Evolutionary conservation across 1,140 invertebrate species (phyloP).

Genomic region (Drosophila prosaltans): DNA sequence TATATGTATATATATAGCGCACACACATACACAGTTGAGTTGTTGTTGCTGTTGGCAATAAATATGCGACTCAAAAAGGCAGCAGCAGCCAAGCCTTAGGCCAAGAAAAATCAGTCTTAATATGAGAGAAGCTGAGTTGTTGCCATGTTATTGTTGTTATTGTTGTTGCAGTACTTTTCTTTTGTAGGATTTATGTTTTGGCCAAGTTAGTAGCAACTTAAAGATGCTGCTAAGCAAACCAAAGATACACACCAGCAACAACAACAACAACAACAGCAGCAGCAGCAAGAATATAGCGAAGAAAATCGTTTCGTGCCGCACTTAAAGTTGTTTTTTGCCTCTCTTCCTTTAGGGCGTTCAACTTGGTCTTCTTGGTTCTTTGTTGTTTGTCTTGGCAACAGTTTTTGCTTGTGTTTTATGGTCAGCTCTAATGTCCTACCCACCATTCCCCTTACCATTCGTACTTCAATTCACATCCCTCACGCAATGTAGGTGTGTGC

Average conservation of each 20-base stretch:
- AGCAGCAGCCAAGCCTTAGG: conserved; percentile 56
- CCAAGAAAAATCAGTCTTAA: conserved; percentile 75
- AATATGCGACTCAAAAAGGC: conserved; percentile 80
- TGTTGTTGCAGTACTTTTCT: conserved; percentile 25
- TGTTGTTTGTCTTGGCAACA: conserved; percentile 68
- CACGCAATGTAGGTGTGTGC: conserved; percentile 15
- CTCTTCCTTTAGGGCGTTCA: conserved; percentile 59
- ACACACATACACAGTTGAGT: conserved; percentile 31
- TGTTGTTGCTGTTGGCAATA: conserved; percentile 66
- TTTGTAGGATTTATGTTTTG: conserved; percentile 75
- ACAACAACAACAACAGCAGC: neutral
- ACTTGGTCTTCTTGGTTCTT: conserved; percentile 52
- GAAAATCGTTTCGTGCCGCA: conserved; percentile 42
- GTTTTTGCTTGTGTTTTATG: conserved; percentile 79
- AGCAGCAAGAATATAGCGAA: neutral
- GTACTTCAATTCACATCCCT: neutral
- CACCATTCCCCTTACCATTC: neutral
- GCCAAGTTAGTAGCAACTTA: conserved; percentile 59
- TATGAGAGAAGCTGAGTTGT: conserved; percentile 43
- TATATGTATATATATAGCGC: conserved; percentile 20
- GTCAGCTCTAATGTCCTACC: conserved; percentile 72
- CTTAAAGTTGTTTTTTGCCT: conserved; percentile 64
- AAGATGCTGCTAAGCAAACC: conserved; percentile 11
- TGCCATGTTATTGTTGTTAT: conserved; percentile 47
- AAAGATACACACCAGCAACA: neutral